Percentiles rank a stretch among this genome's conserved stretches.
Evolutionary conservation across 2,888 invertebrate species (phyloP).

Genomic region (Melieria omissa): DNA sequence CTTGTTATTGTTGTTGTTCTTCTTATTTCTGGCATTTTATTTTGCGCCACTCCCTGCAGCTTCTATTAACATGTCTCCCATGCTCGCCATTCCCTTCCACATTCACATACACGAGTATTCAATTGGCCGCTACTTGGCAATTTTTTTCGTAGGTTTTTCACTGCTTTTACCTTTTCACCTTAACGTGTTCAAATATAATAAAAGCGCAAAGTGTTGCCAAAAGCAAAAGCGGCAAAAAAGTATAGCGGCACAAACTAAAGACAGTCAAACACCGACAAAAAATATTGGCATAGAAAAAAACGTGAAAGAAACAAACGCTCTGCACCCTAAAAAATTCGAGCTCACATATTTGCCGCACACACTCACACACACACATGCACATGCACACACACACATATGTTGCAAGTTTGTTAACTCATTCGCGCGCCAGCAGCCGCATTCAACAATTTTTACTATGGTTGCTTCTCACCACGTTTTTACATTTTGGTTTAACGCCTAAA

Average conservation of each 20-base stretch:
- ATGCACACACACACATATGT: not conserved
- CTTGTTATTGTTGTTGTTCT: not conserved
- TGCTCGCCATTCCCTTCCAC: not conserved
- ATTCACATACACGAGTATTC: not conserved
- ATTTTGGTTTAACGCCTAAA: too few relatives aligned
- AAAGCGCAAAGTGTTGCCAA: not conserved
- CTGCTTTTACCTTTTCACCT: slow-evolving; percentile 10
- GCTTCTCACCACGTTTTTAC: too few relatives aligned
- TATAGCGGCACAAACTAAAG: too few relatives aligned
- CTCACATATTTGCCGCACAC: not conserved
- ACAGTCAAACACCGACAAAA: slow-evolving; percentile 15
- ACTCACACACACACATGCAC: not conserved
- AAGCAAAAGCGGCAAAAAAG: too few relatives aligned
- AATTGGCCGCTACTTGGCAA: not conserved
- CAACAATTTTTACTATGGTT: too few relatives aligned
- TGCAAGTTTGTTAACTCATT: not conserved
- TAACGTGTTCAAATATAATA: slow-evolving; percentile 25
- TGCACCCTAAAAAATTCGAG: not conserved
- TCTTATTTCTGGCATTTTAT: not conserved
- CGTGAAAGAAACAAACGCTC: not conserved
- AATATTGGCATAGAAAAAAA: not conserved
- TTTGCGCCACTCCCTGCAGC: slow-evolving; percentile 17
- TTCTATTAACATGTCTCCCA: slow-evolving; percentile 10
- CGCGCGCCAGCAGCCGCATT: too few relatives aligned
- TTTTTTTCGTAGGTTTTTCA: not conserved